Percentiles rank a stretch among this genome's conserved stretches.
Evolutionary conservation across 2,113 vertebrate genomes (phyloP).

Genomic region (Leptodactylus fuscus): DNA sequence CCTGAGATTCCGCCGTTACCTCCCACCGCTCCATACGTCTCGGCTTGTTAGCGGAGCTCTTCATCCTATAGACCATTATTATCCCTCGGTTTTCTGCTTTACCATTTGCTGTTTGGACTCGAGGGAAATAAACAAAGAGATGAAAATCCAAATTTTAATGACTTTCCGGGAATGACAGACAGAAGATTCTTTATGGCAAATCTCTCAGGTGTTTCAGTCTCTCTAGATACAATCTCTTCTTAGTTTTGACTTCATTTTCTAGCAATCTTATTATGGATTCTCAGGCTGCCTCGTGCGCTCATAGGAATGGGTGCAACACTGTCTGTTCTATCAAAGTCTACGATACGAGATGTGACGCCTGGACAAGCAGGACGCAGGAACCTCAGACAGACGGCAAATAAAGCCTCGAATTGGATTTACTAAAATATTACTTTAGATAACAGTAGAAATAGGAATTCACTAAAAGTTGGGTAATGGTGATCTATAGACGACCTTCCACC

Average conservation of each 20-base stretch:
- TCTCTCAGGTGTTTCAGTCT: not conserved
- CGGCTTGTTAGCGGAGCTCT: not conserved
- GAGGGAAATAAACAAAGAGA: not conserved
- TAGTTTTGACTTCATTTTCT: not conserved
- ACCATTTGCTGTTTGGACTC: not conserved
- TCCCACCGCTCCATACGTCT: not conserved
- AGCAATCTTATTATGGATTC: not conserved
- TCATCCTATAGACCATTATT: not conserved
- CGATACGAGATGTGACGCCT: not conserved
- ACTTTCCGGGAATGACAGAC: not conserved
- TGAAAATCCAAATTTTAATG: not conserved
- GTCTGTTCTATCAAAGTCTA: not conserved
- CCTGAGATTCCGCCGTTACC: not conserved
- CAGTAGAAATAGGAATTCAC: too few relatives aligned
- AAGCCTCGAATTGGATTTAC: too few relatives aligned
- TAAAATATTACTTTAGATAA: too few relatives aligned
- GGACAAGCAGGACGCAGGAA: not conserved
- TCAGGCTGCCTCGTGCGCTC: not conserved
- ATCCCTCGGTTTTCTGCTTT: not conserved
- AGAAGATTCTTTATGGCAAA: not conserved
- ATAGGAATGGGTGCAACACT: not conserved
- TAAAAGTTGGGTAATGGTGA: too few relatives aligned
- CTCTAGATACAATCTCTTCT: not conserved
- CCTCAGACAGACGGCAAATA: too few relatives aligned
- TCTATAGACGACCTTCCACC: too few relatives aligned